A percentile compares a stretch with the other conserved stretches of the same genome.
These are phyloP conservation scores for Ornithoptera alexandrae DNA, from an alignment of 2,888 invertebrate genomes.

Conservation along the genomic window DNA sequence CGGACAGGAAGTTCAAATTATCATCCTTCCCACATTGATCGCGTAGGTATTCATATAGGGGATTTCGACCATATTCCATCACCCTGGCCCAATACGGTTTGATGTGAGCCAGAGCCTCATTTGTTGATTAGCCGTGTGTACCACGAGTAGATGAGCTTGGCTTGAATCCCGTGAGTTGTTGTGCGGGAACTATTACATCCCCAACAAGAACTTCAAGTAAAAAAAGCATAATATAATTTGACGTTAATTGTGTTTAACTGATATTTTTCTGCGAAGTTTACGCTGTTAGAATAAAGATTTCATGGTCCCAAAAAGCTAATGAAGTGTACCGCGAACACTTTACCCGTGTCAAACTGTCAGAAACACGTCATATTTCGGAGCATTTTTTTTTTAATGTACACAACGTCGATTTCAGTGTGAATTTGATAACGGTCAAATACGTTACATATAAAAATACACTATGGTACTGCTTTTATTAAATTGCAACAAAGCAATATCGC, in stretches of 20 bases:
- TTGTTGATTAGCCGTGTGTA: no score
- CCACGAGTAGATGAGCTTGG: no score
- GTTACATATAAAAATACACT: slow-evolving; percentile 37
- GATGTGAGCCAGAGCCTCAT: no score
- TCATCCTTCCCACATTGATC: no score
- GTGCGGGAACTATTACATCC: no score
- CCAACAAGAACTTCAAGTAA: no score
- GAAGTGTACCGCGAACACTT: slow-evolving; percentile 67
- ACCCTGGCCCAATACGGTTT: no score
- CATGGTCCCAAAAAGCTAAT: slow-evolving; percentile 62
- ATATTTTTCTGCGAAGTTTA: slow-evolving; percentile 34
- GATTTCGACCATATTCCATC: no score
- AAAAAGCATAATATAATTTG: slow-evolving; percentile 29
- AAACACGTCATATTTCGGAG: slow-evolving; percentile 69
- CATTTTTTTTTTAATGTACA: slow-evolving; percentile 54
- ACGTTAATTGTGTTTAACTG: slow-evolving; percentile 29
- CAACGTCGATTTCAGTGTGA: slow-evolving; percentile 59
- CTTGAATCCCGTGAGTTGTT: no score
- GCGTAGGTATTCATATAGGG: no score
- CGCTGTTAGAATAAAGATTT: slow-evolving; percentile 44
- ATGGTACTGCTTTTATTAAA: slow-evolving; percentile 33
- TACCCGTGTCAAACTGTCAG: slow-evolving; percentile 75
- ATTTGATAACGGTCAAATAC: slow-evolving; percentile 45
- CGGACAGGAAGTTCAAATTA: no score
- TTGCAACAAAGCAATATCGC: neutral